Conservation (phyloP, 2,113 vertebrate genomes). For the Rhynchomys soricoides region DNA sequence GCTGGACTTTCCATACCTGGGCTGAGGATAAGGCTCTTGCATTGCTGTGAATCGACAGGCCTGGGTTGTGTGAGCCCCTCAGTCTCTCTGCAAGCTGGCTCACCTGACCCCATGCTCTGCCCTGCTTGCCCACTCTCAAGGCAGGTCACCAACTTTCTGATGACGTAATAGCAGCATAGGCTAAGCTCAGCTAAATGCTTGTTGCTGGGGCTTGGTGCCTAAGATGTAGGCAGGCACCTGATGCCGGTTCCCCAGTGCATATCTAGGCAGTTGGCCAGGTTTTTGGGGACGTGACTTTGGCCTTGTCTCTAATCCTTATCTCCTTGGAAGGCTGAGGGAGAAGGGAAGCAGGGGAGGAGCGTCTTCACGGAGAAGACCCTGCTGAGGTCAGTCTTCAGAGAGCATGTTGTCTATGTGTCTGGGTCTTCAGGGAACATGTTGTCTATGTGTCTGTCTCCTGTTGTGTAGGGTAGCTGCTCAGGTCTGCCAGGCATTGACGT, state of each 20-base stretch:
- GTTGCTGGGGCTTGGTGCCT: not conserved
- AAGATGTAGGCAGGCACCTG: rapidly evolving
- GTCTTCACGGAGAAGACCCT: not conserved
- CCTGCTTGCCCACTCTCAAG: not conserved
- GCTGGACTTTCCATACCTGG: not conserved
- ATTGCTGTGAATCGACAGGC: rapidly evolving
- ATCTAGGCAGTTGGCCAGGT: not conserved
- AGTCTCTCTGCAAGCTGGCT: rapidly evolving
- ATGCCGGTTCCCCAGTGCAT: rapidly evolving
- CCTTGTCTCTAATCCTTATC: not conserved
- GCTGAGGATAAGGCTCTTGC: not conserved
- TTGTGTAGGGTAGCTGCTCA: too few relatives aligned
- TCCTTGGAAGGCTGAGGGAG: not conserved
- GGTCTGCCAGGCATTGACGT: rapidly evolving
- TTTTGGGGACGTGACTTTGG: too few relatives aligned
- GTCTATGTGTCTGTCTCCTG: not conserved
- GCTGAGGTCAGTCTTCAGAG: not conserved
- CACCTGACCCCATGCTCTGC: rapidly evolving
- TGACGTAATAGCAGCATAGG: rapidly evolving
- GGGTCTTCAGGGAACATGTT: too few relatives aligned
- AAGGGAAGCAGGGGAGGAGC: not conserved
- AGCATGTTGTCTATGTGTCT: not conserved
- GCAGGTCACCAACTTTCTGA: too few relatives aligned
- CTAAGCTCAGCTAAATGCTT: not conserved
- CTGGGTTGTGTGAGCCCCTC: rapidly evolving